phyloP scores from a whole-genome alignment of 2,113 vertebrate species.

The Malurus cyaneus region DNA sequence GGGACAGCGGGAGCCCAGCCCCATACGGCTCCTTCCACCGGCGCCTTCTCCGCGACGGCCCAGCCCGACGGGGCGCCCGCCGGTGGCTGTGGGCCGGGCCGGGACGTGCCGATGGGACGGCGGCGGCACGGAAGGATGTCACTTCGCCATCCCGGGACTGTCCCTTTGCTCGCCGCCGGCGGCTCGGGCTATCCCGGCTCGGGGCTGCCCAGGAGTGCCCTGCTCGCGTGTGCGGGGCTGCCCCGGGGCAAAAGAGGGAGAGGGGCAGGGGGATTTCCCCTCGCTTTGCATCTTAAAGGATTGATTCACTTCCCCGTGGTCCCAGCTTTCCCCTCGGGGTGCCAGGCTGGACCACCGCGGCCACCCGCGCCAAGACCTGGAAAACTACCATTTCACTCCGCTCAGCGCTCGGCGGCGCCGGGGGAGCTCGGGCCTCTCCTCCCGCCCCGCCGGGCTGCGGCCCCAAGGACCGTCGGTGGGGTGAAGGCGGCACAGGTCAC shows the following conservation, averaged over 20 bases:
- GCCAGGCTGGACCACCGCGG: neutral
- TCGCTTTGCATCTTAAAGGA: neutral
- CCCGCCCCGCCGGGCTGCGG: neutral
- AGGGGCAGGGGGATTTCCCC: neutral
- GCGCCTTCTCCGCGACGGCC: too few relatives aligned
- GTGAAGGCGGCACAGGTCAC: neutral
- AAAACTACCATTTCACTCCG: neutral
- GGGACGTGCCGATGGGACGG: too few relatives aligned
- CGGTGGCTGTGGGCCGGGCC: neutral
- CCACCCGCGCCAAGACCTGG: neutral
- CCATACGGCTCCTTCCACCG: fast-evolving
- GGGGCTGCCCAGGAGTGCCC: neutral
- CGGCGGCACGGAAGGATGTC: too few relatives aligned
- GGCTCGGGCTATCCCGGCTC: neutral
- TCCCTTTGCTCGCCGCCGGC: too few relatives aligned
- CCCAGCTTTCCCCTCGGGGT: neutral
- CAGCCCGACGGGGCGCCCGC: neutral
- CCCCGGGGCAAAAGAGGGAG: neutral
- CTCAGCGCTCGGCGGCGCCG: neutral
- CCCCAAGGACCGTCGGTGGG: neutral
- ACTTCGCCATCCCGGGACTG: neutral
- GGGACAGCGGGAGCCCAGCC: neutral
- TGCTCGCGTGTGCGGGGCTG: neutral
- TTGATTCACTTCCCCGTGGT: neutral
- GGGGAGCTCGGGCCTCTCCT: neutral